Evolutionary conservation across 1,140 invertebrate species (phyloP).

Genomic region (Hesperophylax magnus): DNA sequence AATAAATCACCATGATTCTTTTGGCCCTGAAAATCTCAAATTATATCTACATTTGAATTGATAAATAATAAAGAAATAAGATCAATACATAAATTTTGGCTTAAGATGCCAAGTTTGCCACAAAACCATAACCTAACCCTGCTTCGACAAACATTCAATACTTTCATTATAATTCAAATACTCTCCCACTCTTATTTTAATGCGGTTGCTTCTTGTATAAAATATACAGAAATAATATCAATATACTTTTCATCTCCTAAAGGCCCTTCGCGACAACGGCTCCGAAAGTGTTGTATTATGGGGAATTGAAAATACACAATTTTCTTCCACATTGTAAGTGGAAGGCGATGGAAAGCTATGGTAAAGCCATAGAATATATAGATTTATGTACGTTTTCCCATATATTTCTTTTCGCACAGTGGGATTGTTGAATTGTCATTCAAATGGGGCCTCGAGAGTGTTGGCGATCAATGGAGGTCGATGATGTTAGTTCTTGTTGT

Average conservation of each 20-base stretch:
- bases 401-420: slow-evolving; percentile 51
- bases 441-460: slow-evolving; percentile 46
- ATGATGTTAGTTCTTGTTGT: background rate
- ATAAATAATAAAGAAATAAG: no score
- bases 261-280: background rate
- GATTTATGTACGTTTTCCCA: slow-evolving; percentile 14
- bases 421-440: slow-evolving; percentile 56
- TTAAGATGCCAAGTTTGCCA: no score
- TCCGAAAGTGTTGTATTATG: slow-evolving; percentile 53
- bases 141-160: no score
- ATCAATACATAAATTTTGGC: no score
- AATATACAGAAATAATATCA: background rate
- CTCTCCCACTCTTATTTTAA: no score
- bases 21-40: no score
- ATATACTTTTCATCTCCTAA: slow-evolving; percentile 32
- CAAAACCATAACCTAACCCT: no score
- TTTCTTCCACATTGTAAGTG: slow-evolving; percentile 51
- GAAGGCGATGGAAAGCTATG: slow-evolving; percentile 33
- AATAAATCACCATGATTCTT: no score
- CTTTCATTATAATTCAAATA: no score
- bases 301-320: slow-evolving; percentile 56
- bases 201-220: no score
- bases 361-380: slow-evolving; percentile 17
- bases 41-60: no score
- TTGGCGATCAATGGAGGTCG: slow-evolving; percentile 15